Evolutionary conservation across 2,797 vertebrate genomes (phyloP), one percentile per base, ranked within the genome.

Genomic region (Eupleurogrammus muticus): DNA sequence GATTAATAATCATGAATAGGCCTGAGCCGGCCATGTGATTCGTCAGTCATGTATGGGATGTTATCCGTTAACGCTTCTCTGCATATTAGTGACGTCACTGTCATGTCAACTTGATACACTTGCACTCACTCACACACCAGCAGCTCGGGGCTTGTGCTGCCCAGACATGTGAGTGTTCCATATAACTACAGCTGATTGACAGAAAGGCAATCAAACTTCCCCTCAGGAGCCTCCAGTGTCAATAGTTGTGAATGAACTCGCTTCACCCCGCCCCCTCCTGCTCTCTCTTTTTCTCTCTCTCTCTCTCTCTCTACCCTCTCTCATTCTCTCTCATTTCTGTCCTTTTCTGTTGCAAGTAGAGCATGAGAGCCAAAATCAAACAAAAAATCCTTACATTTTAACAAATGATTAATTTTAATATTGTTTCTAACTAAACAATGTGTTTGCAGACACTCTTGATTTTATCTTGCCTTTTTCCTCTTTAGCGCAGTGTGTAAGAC

Each of bases 241-340:
- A 81, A 90, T 90, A 88, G 70, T 74, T 85, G 72, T 85, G 85
- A 89, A 88, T 90, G 81, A 88, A 89, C 85, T 85, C 46, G 5
- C 49, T 54, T 84, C 55, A 76, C 75, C 79, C 50, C 44, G 0
- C 12, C 20, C 0, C 58, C 34, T 47, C 56, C 23, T 34, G 60
- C 9, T 2, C 40, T 28, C 1, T 60, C 23, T 62, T 35, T 36
- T 11, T 47, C 21, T 40, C 38, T 32, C 1, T 61, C 24, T 63
- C 44, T 38, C 14, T 42, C 21, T 40, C 20, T 0, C 58, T 23
- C 53, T 20, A n/a, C 10, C 14, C 34, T 40, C 57, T 36, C 44
- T 61, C 8, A 2, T 36, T 32, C 1, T 60, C 24, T 55, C 36
- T 38, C 17, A 35, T 13, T 40, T 34, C n/a, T n/a, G n/a, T n/a